Evolutionary conservation across 2,888 invertebrate genomes (phyloP), one percentile per base, ranked within the genome.

Genomic region (Colletes collaris): DNA sequence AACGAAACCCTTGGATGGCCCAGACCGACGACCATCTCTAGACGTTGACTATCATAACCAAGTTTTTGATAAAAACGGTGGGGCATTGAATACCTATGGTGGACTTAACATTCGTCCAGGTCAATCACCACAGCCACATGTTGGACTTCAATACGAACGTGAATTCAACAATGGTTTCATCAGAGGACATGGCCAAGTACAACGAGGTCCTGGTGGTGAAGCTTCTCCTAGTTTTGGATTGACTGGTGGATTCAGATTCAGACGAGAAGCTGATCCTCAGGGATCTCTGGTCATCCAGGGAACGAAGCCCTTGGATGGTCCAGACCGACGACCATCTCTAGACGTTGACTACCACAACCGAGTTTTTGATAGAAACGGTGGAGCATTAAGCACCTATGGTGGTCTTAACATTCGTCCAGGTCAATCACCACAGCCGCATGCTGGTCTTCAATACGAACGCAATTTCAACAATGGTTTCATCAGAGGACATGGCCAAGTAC

Each of bases 271-370:
- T 0, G 55, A 84, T 6, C 83, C 85, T 1, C 72, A 81, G 37
- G 87, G 87, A 56, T 85, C 84, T 0, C 0, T 87, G 5, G 60
- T 66, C 0, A 0, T 82, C 2, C 35, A 56, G 0, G 86, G 44
- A 1, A 7, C 59, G 27, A 83, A 88, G 67, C 86, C 87, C 0
- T 0, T 86, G 27, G 53, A 66, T 50, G 86, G 86, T 6, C 86
- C 80, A 0, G 87, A 86, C 13, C 78, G 82, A 35, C 85, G 86
- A 1, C 85, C 86, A 63, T 78, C 87, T 4, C 56, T 81, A 63
- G 81, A 82, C 55, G 4, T 84, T 0, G 76, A 86, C 13, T 89
- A 87, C 56, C 59, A 83, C 37, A 86, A 84, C 2, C 79, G 78
- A 0, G 16, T 89, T 11, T 79, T 44, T 13, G 82, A 86, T 2